A percentile compares a stretch with the other conserved stretches of the same genome.
Conservation (phyloP, 2,888 invertebrate genomes). For the Serripes groenlandicus region DNA sequence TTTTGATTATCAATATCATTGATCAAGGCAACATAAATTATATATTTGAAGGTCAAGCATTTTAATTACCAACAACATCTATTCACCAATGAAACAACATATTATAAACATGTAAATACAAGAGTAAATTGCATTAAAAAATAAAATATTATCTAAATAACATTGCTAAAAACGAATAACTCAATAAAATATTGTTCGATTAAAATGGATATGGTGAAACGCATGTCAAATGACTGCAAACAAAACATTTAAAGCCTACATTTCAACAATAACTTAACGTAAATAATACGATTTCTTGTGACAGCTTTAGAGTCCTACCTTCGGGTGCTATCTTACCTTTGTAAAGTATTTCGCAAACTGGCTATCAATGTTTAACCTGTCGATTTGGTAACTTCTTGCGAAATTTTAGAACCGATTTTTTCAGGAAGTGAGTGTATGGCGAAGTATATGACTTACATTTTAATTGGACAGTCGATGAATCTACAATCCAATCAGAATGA, state of each 20-base stretch:
- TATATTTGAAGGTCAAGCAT: conserved; percentile 52
- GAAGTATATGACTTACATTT: not conserved
- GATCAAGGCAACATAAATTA: conserved; percentile 58
- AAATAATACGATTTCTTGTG: no score
- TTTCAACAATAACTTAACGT: no score
- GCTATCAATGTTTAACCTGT: not conserved
- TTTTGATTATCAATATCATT: not conserved
- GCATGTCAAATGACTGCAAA: no score
- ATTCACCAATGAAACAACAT: not conserved
- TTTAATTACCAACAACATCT: not conserved
- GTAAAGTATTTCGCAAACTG: not conserved
- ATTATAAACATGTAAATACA: not conserved
- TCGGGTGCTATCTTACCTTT: no score
- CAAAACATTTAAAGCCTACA: no score
- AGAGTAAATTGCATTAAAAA: no score
- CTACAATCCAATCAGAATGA: conserved; percentile 2
- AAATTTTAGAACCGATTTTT: not conserved
- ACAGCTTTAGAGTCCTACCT: no score
- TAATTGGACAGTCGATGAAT: not conserved
- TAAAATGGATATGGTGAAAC: no score
- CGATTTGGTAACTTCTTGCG: not conserved
- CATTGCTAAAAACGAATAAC: no score
- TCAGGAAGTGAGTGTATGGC: conserved; percentile 8
- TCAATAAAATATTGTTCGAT: no score
- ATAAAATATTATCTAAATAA: no score